Evolutionary conservation across 1,140 invertebrate species (phyloP).

Genomic region (Drosophila sechellia): DNA sequence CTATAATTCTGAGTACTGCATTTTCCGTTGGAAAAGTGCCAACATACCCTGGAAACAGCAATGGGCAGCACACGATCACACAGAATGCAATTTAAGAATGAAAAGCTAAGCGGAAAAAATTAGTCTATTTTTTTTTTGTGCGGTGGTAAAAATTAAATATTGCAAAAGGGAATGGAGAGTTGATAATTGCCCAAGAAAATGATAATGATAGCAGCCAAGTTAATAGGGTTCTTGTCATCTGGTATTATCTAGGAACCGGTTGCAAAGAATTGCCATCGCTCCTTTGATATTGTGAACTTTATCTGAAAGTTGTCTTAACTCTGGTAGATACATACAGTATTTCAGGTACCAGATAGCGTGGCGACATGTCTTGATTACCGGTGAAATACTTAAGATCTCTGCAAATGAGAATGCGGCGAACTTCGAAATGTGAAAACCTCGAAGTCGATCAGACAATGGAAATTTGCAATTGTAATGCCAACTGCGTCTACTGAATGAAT

Average conservation of each 20-base stretch:
- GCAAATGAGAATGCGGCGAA: not conserved
- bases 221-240: constrained; percentile 6
- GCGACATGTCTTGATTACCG: not conserved
- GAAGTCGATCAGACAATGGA: constrained; percentile 12
- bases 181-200: constrained; percentile 1
- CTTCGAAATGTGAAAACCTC: constrained; percentile 2
- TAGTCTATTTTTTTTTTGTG: not conserved
- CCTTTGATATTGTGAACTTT: constrained; percentile 24
- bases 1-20: too few relatives aligned
- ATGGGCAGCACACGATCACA: constrained; percentile 4
- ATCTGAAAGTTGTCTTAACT: constrained; percentile 36
- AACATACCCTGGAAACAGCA: not conserved
- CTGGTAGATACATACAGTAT: not conserved
- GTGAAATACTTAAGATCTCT: constrained; percentile 11
- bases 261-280: not conserved
- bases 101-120: constrained; percentile 33
- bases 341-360: constrained; percentile 10
- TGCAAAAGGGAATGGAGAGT: constrained; percentile 1
- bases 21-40: too few relatives aligned
- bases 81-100: constrained; percentile 15
- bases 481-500: constrained; percentile 20
- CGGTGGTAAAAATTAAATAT: not conserved
- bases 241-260: constrained; percentile 24
- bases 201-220: constrained; percentile 4
- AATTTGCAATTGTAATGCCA: constrained; percentile 29